phyloP scores from a whole-genome alignment of 2,888 invertebrate genomes.

The Trichacis sp. region DNA sequence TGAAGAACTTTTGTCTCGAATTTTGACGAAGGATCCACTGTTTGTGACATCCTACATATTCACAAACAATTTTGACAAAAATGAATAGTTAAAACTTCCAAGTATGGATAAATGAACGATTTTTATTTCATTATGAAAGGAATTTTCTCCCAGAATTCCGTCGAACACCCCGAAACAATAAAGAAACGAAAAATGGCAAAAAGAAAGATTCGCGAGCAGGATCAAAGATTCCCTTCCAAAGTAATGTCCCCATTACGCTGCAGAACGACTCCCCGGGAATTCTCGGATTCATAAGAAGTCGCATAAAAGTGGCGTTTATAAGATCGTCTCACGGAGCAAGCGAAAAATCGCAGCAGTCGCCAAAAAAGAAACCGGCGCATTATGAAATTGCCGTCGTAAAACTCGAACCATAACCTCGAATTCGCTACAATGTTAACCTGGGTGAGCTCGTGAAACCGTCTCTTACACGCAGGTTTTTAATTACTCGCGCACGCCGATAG shows the following conservation, averaged over 20 bases:
- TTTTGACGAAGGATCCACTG: no score
- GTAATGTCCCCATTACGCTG: not conserved
- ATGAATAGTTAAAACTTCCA: no score
- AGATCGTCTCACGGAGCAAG: no score
- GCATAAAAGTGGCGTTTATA: not conserved
- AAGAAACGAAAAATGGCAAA: no score
- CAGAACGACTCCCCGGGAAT: not conserved
- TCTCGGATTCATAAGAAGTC: not conserved
- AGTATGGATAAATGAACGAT: no score
- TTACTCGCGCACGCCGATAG: conserved; percentile 28
- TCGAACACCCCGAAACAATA: no score
- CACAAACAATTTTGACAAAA: no score
- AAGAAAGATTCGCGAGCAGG: no score
- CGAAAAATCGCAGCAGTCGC: not conserved
- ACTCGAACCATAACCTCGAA: conserved; percentile 16
- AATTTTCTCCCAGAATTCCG: no score
- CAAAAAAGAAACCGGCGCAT: not conserved
- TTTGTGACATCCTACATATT: no score
- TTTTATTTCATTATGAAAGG: no score
- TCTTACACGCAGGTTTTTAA: conserved; percentile 23
- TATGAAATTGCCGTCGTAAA: conserved; percentile 18
- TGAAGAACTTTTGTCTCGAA: no score
- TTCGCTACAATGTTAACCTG: conserved; percentile 21
- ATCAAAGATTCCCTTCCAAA: not conserved
- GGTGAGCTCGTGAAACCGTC: conserved; percentile 25